Conservation (phyloP, 1,140 invertebrate genomes). For the Tribolium castaneum region DNA sequence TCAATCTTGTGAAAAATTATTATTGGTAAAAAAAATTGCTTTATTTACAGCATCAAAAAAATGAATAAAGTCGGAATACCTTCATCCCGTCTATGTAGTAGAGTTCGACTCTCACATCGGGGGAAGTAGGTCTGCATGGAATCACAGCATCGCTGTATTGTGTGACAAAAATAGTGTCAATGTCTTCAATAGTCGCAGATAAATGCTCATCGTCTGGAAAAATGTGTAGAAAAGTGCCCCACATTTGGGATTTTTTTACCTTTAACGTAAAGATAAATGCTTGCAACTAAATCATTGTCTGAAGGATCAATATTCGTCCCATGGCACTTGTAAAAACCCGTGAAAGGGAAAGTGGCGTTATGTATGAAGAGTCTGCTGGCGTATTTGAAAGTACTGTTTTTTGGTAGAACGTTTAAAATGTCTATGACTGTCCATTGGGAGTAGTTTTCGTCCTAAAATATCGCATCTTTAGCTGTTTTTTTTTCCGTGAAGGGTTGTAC, state of each 20-base stretch:
- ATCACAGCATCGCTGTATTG: slow-evolving; percentile 66
- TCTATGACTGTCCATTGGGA: slow-evolving; percentile 63
- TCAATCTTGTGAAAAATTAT: no score
- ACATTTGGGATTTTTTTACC: slow-evolving; percentile 66
- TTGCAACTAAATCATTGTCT: slow-evolving; percentile 64
- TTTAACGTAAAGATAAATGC: slow-evolving; percentile 75
- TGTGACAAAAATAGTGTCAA: slow-evolving; percentile 61
- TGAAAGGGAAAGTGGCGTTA: slow-evolving; percentile 57
- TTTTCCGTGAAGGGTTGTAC: slow-evolving; percentile 5
- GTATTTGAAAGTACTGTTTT: slow-evolving; percentile 71
- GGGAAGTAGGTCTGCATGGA: slow-evolving; percentile 77
- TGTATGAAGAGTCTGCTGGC: slow-evolving; percentile 65
- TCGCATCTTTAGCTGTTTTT: slow-evolving; percentile 65
- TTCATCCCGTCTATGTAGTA: slow-evolving; percentile 61
- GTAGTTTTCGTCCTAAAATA: slow-evolving; percentile 58
- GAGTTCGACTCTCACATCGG: slow-evolving; percentile 70
- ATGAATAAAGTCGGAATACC: slow-evolving; percentile 38
- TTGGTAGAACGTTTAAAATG: slow-evolving; percentile 63
- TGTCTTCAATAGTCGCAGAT: slow-evolving; percentile 65
- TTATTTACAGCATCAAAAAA: slow-evolving; percentile 2
- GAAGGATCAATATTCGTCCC: slow-evolving; percentile 62
- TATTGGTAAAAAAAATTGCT: neutral
- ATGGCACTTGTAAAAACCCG: slow-evolving; percentile 58
- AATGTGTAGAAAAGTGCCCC: neutral
- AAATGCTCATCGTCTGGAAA: slow-evolving; percentile 67